phyloP scores from a whole-genome alignment of 2,113 vertebrate species.

The Rhombomys opimus region DNA sequence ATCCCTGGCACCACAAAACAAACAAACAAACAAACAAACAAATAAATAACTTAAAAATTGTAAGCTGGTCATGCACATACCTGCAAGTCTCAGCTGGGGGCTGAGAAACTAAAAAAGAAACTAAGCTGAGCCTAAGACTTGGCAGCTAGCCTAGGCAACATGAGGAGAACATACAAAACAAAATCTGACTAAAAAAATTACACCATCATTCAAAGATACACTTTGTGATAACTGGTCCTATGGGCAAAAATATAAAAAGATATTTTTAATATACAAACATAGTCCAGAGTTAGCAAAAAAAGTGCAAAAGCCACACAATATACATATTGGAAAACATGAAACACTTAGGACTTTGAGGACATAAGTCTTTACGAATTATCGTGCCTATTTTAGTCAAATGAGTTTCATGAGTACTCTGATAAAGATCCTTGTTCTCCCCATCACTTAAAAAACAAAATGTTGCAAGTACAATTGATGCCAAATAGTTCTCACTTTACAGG shows the following conservation, averaged over 20 bases:
- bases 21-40: neutral
- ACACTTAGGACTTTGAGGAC: neutral
- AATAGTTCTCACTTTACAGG: neutral
- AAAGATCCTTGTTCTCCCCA: neutral
- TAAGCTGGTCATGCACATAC: neutral
- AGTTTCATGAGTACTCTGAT: neutral
- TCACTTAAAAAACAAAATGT: conserved; percentile 12
- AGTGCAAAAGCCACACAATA: neutral
- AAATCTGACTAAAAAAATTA: neutral
- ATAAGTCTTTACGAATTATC: conserved; percentile 16
- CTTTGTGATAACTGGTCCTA: neutral
- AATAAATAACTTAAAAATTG: no score
- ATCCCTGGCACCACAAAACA: neutral
- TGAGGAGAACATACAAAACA: neutral
- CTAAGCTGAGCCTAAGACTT: neutral
- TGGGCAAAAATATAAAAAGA: neutral
- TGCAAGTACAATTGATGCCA: neutral
- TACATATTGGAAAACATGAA: neutral
- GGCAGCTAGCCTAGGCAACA: neutral
- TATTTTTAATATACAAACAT: neutral
- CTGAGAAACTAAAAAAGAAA: neutral
- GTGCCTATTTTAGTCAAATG: neutral
- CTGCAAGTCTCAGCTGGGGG: neutral
- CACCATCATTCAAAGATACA: neutral
- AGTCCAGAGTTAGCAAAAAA: neutral